Conservation (phyloP, 1,140 invertebrate genomes). For the Pararge aegeria region DNA sequence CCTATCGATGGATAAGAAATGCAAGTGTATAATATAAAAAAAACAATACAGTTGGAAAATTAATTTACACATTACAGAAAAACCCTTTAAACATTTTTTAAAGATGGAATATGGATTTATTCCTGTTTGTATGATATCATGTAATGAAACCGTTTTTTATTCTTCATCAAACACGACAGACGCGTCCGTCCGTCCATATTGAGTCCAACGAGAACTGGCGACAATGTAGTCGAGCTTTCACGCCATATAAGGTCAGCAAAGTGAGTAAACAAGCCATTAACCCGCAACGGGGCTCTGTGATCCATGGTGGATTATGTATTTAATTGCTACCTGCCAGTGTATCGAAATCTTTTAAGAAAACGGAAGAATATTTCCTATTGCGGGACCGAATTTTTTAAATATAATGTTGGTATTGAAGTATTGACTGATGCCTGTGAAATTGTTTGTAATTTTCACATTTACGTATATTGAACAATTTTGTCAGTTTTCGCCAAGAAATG, state of each 20-base stretch:
- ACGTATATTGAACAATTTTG: not conserved
- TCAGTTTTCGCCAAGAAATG: no score
- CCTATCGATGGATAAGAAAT: no score
- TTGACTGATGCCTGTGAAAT: not conserved
- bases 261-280: constrained; percentile 68
- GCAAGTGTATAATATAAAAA: no score
- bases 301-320: constrained; percentile 63
- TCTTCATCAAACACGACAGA: constrained; percentile 16
- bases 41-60: no score
- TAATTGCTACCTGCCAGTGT: constrained; percentile 48
- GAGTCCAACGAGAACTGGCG: constrained; percentile 42
- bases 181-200: constrained; percentile 27
- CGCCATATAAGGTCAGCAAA: constrained; percentile 62
- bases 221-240: constrained; percentile 71
- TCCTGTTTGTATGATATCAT: not conserved
- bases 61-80: no score
- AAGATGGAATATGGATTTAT: not conserved
- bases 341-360: constrained; percentile 1
- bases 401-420: not conserved
- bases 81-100: no score
- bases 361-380: not conserved
- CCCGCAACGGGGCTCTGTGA: constrained; percentile 48
- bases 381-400: not conserved
- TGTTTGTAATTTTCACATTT: not conserved
- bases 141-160: not conserved